Conservation (phyloP, 2,797 vertebrate genomes). For the Muscicapa comitata region DNA sequence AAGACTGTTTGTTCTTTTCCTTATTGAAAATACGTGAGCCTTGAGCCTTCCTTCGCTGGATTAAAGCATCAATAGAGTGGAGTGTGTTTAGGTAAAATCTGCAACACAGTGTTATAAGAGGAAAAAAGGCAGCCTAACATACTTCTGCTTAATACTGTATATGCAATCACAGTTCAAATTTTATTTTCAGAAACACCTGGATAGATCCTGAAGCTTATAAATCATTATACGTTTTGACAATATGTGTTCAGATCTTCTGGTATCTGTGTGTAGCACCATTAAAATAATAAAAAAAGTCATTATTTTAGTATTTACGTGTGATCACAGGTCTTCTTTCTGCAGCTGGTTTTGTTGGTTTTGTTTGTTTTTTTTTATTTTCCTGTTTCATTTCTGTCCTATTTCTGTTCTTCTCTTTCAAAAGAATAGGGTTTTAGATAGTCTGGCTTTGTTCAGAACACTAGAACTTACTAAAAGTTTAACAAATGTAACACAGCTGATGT, state of each 20-base stretch:
- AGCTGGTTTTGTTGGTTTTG: neutral
- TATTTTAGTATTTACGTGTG: neutral
- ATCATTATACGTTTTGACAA: neutral
- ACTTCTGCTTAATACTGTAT: neutral
- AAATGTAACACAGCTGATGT: conserved; percentile 52
- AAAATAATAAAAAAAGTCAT: neutral
- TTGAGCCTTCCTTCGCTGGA: neutral
- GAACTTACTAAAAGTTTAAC: conserved; percentile 19
- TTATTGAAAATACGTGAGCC: neutral
- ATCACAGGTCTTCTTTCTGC: neutral
- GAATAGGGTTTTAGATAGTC: neutral
- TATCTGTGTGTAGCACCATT: neutral
- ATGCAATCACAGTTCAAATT: neutral
- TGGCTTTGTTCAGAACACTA: neutral
- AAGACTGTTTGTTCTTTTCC: neutral
- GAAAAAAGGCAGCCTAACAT: neutral
- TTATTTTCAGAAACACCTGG: neutral
- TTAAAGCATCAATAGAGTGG: neutral
- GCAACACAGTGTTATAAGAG: neutral
- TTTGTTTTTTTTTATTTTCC: neutral
- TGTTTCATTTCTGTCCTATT: neutral
- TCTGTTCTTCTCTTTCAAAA: conserved; percentile 5
- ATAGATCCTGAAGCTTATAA: neutral
- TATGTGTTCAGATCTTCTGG: neutral
- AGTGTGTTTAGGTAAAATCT: neutral